phyloP scores from a whole-genome alignment of 2,113 vertebrate genomes.

The Brachypodius melanocephalos region DNA sequence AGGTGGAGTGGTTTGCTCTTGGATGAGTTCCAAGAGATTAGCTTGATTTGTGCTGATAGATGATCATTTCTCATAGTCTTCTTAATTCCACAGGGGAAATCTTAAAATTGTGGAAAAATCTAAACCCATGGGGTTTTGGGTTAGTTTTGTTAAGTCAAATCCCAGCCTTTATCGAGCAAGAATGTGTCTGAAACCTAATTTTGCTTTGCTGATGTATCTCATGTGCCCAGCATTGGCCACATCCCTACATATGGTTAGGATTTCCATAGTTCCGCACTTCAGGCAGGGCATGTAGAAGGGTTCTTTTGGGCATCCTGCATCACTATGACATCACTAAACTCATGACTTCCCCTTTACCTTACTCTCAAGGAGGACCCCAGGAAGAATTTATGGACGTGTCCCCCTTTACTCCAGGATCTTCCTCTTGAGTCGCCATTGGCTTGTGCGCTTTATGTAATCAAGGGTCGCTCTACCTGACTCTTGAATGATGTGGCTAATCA shows the following conservation, averaged over 20 bases:
- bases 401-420: neutral
- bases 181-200: neutral
- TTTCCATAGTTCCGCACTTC: neutral
- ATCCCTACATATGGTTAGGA: neutral
- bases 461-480: neutral
- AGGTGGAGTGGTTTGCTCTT: neutral
- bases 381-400: neutral
- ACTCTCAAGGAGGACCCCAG: neutral
- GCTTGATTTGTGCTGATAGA: neutral
- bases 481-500: fast-evolving
- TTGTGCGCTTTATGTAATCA: neutral
- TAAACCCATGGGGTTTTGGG: neutral
- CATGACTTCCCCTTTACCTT: neutral
- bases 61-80: neutral
- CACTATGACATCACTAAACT: too few relatives aligned
- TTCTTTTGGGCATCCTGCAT: neutral
- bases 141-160: neutral
- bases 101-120: neutral
- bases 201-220: neutral
- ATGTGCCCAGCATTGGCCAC: neutral
- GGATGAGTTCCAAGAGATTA: neutral
- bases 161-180: neutral
- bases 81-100: neutral
- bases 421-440: neutral
- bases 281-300: neutral